Evolutionary conservation across 2,888 invertebrate genomes (phyloP), one percentile per base, ranked within the genome.

Genomic region (Yponomeuta sedellus): DNA sequence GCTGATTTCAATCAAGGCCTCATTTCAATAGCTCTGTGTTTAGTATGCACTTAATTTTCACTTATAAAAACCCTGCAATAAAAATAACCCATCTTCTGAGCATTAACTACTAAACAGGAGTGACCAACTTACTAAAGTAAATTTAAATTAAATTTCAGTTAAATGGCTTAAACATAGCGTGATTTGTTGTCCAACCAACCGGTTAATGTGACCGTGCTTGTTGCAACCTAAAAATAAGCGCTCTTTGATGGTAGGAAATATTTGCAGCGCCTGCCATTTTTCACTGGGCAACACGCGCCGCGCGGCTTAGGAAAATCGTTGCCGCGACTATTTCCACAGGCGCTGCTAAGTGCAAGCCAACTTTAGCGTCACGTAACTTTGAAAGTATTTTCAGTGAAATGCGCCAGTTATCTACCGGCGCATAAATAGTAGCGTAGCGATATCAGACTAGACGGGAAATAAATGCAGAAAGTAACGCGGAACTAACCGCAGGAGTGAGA

Each of bases 221-320:
- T 34, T 34, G 34, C 34, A 34, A 34, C 34, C 34, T 34, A 34
- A 34, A 34, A 34, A 34, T 34, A 34, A 34, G 34, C 34, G 10
- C 34, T 34, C 3, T 34, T 10, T 34, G 10, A 34, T 34, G 10
- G 34, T 34, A 8, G 34, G 34, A 34, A 34, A 34, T 59, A 59
- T 59, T 59, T 59, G 20, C 59, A 62, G 62, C 62, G 62, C 62
- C 62, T 62, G 39, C 12, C n/a, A 19, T 10, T 62, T 62, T 62
- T 19, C 62, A 34, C 39, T 62, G 6, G 34, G 62, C 62, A 62
- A 39, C 28, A 62, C 44, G 44, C 44, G 39, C 39, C 19, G 62
- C 34, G 28, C 39, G 19, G 10, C 6, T 5, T 34, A 6, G 16
- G 62, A 62, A 62, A 62, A 62, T 39, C 16, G 39, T 62, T 62